Evolutionary conservation across 2,113 vertebrate species (phyloP), one percentile per base, ranked within the genome.

Genomic region (Corvus moneduloides): DNA sequence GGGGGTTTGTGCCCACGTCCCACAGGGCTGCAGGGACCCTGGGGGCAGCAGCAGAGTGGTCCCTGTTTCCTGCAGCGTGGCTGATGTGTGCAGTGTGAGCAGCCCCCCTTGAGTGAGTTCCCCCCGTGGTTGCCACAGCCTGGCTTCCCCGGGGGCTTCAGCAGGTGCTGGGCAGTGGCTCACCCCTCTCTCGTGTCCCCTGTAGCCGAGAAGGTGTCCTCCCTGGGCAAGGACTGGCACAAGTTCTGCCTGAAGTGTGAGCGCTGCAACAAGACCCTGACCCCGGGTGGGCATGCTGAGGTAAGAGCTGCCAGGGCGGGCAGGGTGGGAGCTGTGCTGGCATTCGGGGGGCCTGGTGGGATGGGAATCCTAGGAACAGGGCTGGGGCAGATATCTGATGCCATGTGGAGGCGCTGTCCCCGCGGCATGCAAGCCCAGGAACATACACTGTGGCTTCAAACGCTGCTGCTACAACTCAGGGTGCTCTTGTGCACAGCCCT

Each of bases 201-300:
- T 48, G 59, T 78, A 97, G 97, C 97, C 0, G 97, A 97, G 91
- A 97, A 97, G 86, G 99, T 99, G 80, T 98, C 99, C 13, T 99
- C 99, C 68, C 96, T 99, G 87, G 99, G 99, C 59, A 99, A 99
- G 92, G 99, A 99, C 87, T 99, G 99, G 99, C 99, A 99, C 97
- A 99, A 99, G 94, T 99, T 99, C 96, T 99, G 99, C 93, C 98
- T 99, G 93, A 99, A 99, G 92, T 99, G 99, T 8, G 99, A 99
- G 90, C 99, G 98, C 90, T 99, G 99, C 97, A 99, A 87, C 98
- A 99, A 99, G 98, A 99, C 98, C 4, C 87, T 99, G 97, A 99
- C 98, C 5, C 98, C 99, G 0, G 99, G 99, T 1, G 98, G 99
- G 84, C 99, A 99, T 0, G 99, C 99, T 0, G 99, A 99, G 99